These are phyloP conservation scores for Oegoconia quadripuncta DNA, from an alignment of 2,888 invertebrate genomes.

Conservation along the genomic window DNA sequence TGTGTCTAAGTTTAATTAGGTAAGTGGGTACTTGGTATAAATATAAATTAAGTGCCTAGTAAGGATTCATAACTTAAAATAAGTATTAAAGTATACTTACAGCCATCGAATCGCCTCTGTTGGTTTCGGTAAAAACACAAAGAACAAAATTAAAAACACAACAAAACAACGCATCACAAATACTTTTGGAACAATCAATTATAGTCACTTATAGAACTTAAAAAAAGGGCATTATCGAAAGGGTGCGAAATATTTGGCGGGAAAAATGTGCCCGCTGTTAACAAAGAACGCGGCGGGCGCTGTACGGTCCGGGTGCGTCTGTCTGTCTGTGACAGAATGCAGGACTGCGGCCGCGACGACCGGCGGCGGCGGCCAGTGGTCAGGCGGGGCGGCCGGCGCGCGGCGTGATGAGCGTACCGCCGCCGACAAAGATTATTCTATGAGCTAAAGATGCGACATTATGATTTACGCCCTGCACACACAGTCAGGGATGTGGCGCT, in stretches of 20 bases:
- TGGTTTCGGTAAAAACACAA: conserved; percentile 69
- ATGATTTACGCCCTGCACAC: no score
- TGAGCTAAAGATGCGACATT: no score
- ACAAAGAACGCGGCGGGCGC: conserved; percentile 16
- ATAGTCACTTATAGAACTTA: conserved; percentile 4
- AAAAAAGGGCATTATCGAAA: conserved; percentile 21
- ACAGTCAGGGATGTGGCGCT: no score
- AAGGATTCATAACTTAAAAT: neutral
- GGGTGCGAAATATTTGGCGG: conserved; percentile 57
- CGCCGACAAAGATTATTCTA: conserved; percentile 33
- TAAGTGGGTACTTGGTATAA: neutral
- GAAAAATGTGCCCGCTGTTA: conserved; percentile 35
- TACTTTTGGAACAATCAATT: conserved; percentile 14
- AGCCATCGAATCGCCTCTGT: conserved; percentile 71
- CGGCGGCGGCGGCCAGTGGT: conserved; percentile 67
- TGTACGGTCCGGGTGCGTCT: conserved; percentile 21
- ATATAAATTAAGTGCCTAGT: neutral
- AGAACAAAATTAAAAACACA: conserved; percentile 66
- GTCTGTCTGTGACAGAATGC: conserved; percentile 3
- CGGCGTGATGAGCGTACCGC: conserved; percentile 42
- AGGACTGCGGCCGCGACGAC: conserved; percentile 20
- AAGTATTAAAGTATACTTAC: conserved; percentile 48
- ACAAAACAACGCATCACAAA: conserved; percentile 68
- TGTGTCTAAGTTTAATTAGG: no score
- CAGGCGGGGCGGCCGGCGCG: conserved; percentile 48